Evolutionary conservation across 2,888 invertebrate species (phyloP).

Genomic region (Chloroclystis v-ata): DNA sequence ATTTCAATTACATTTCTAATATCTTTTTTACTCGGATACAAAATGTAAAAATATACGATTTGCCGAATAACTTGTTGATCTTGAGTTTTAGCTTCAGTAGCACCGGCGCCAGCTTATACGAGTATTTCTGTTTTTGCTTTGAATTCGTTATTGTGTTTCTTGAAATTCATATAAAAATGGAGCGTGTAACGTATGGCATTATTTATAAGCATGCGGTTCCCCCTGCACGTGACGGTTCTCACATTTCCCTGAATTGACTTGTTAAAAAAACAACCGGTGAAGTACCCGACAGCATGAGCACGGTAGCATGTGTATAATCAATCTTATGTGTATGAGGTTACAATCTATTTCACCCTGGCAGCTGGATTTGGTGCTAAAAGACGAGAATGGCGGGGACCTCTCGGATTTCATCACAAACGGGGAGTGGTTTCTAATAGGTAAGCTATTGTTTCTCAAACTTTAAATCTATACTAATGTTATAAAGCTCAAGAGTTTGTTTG

Average conservation of each 20-base stretch:
- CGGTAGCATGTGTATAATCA: slow-evolving; percentile 17
- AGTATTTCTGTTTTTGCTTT: neutral
- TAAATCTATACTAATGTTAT: no score
- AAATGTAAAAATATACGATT: no score
- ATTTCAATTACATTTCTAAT: no score
- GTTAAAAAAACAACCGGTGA: slow-evolving; percentile 7
- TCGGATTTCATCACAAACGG: slow-evolving; percentile 99
- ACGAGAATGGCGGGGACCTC: slow-evolving; percentile 95
- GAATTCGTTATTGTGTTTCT: slow-evolving; percentile 5
- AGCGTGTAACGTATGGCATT: slow-evolving; percentile 46
- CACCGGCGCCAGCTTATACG: neutral
- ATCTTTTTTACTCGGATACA: no score
- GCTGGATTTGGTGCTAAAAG: slow-evolving; percentile 97
- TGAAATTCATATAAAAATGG: slow-evolving; percentile 14
- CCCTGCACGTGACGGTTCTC: slow-evolving; percentile 25
- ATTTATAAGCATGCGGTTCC: slow-evolving; percentile 37
- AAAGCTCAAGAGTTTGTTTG: no score
- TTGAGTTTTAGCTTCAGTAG: neutral
- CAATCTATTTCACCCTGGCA: slow-evolving; percentile 64
- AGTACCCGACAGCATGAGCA: slow-evolving; percentile 10
- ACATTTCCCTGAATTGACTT: slow-evolving; percentile 16
- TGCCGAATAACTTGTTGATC: no score
- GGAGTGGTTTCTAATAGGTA: slow-evolving; percentile 99
- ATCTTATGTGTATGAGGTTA: slow-evolving; percentile 36
- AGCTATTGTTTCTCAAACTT: slow-evolving; percentile 51